These are phyloP conservation scores for Microcebus lehilahytsara DNA, from an alignment of 2,113 vertebrate genomes.

Conservation along the genomic window DNA sequence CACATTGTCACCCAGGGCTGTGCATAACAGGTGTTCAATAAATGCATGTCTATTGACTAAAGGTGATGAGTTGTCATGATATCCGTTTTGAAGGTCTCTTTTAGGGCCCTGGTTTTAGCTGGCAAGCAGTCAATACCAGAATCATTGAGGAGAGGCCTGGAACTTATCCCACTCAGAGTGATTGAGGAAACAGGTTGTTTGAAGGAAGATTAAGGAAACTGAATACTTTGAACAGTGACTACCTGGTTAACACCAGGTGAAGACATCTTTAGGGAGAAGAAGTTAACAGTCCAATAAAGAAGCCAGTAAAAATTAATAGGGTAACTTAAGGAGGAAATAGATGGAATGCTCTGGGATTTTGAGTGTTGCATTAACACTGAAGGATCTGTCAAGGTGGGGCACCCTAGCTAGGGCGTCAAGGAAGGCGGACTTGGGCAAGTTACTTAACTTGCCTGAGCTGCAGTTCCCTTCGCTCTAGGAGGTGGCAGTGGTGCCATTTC, in stretches of 20 bases:
- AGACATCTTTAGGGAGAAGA: not conserved
- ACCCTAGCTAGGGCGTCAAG: no score
- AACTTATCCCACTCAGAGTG: not conserved
- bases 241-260: not conserved
- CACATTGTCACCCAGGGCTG: not conserved
- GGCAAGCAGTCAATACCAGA: not conserved
- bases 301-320: not conserved
- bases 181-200: slow-evolving; percentile 1
- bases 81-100: not conserved
- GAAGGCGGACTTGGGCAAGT: not conserved
- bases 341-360: not conserved
- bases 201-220: slow-evolving; percentile 15
- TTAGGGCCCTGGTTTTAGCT: not conserved
- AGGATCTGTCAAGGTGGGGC: not conserved
- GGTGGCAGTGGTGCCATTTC: not conserved
- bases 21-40: not conserved
- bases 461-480: not conserved
- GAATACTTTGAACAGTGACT: slow-evolving; percentile 19
- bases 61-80: not conserved
- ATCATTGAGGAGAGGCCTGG: not conserved
- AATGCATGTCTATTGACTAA: not conserved
- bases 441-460: not conserved
- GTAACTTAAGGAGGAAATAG: not conserved
- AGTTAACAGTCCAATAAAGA: slow-evolving; percentile 1
- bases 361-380: not conserved